phyloP scores from a whole-genome alignment of 2,888 invertebrate genomes.

The Nemurella pictetii region DNA sequence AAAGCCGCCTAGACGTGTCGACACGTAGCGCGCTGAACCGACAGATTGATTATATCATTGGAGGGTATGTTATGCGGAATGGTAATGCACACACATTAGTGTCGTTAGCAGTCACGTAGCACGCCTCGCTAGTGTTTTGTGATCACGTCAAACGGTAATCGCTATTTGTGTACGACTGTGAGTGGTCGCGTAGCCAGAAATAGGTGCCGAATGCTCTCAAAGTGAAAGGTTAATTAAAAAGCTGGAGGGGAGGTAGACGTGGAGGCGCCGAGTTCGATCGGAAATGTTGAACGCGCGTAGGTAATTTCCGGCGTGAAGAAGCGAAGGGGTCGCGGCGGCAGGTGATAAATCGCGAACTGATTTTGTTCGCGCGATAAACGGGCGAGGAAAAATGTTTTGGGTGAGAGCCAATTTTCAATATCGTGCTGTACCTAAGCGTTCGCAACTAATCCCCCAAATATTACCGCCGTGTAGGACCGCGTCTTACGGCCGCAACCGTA shows the following conservation, averaged over 20 bases:
- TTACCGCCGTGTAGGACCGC: background rate
- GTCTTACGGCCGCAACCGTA: background rate
- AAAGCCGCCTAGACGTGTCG: background rate
- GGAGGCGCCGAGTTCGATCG: background rate
- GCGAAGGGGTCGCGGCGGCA: background rate
- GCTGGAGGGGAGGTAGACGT: background rate
- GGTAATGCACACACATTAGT: no score
- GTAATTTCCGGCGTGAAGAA: background rate
- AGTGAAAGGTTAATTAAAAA: background rate
- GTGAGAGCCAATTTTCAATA: background rate
- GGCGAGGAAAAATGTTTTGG: background rate
- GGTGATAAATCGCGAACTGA: background rate
- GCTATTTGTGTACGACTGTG: background rate
- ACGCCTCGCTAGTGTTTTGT: background rate
- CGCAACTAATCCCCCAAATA: background rate
- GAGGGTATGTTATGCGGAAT: background rate
- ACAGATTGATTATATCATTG: background rate
- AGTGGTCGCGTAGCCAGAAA: background rate
- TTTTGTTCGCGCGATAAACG: background rate
- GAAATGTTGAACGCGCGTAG: background rate
- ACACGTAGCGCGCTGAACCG: background rate
- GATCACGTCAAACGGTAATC: background rate
- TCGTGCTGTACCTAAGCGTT: background rate
- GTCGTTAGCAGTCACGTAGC: no score
- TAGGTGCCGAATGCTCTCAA: background rate